Evolutionary conservation across 2,888 invertebrate species (phyloP), one percentile per base, ranked within the genome.

Genomic region (Drosophila histrio): DNA sequence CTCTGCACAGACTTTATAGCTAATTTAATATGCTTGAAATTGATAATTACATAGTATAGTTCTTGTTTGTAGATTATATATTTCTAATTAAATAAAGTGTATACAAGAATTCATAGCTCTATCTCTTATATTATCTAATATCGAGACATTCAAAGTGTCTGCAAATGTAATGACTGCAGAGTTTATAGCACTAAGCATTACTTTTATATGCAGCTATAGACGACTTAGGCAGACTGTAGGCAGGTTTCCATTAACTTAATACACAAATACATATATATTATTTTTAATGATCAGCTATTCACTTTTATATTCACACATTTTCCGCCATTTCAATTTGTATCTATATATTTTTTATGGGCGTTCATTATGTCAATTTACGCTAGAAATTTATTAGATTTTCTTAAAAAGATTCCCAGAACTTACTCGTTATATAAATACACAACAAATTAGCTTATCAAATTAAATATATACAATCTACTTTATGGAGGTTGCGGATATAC

Each of bases 271-370:
- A n/a, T 17, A 26, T 53, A 47, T 46, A 34, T 28, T 3, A 26
- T 7, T 36, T 36, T n/a, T 21, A 19, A n/a, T 41, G 17, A 1
- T 47, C 24, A 11, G 30, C 36, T 38, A 53, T 71, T 34, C 52
- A 56, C 22, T 52, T 65, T 30, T 24, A 63, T 46, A 28, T 32
- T 7, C 41, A 30, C 34, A 57, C 36, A 28, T 36, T 54, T 61
- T 38, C 26, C 2, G 38, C 8, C 34, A 47, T 47, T 19, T 58
- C 26, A 49, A 57, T 72, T 43, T 58, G 47, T 44, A 22, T 32
- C 11, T 43, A 39, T 38, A 66, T 34, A 64, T 43, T 28, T 54
- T 50, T 57, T 22, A 67, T 58, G 46, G n/a, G 1, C 24, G 17
- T 6, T 30, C 47, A 43, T 32, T 28, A 38, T 53, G 59, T 44